A percentile compares a stretch with the other conserved stretches of the same genome.
Conservation (phyloP, 1,140 invertebrate species). For the Arion vulgaris region DNA sequence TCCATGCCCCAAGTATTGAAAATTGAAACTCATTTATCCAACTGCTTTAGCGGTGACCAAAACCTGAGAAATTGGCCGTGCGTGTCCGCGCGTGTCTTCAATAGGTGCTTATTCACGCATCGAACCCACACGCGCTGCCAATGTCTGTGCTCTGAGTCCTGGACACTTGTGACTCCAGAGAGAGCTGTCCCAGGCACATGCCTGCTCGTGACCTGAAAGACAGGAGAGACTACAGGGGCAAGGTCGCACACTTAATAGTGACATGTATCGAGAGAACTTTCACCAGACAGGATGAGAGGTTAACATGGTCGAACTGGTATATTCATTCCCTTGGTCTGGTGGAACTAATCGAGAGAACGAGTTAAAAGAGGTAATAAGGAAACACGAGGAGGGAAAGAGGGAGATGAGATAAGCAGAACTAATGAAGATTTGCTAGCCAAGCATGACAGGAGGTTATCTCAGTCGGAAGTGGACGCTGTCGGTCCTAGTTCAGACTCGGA, state of each 20-base stretch:
- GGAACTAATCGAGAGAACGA: neutral
- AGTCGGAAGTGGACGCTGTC: neutral
- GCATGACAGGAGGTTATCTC: slow-evolving; percentile 13
- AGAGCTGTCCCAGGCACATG: neutral
- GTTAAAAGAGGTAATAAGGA: neutral
- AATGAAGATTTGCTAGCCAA: slow-evolving; percentile 25
- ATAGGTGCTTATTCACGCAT: neutral
- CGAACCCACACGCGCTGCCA: neutral
- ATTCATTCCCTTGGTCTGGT: neutral
- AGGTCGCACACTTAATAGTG: neutral
- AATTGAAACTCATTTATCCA: slow-evolving; percentile 13
- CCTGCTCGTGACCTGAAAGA: neutral
- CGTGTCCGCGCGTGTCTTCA: neutral
- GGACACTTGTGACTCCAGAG: neutral
- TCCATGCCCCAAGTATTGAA: neutral
- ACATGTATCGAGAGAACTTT: neutral
- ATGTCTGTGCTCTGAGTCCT: neutral
- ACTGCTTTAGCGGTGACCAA: neutral
- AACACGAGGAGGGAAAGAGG: neutral
- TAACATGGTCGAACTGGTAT: neutral
- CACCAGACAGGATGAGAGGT: neutral
- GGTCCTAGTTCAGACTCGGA: neutral
- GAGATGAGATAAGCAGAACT: slow-evolving; percentile 25
- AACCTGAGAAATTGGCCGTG: slow-evolving; percentile 12
- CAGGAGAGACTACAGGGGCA: neutral